These are phyloP conservation scores for Zosterops pallidus DNA, from an alignment of 2,113 vertebrate species.

Conservation along the genomic window DNA sequence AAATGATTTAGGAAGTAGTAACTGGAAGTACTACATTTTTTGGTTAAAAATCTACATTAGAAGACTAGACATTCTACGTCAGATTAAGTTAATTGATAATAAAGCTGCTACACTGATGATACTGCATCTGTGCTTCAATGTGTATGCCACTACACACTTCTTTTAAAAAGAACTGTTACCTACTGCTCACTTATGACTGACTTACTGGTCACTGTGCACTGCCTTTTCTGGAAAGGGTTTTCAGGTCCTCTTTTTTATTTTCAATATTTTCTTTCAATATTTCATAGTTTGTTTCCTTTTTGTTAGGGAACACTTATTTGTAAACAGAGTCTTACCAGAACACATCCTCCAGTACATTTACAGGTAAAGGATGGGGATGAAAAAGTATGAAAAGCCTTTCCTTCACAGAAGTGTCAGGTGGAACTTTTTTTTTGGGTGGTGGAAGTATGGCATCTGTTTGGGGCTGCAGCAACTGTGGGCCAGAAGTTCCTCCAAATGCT, in stretches of 20 bases:
- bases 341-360: constrained; percentile 91
- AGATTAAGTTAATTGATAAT: background rate
- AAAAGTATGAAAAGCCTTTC: constrained; percentile 96
- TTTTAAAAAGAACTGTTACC: background rate
- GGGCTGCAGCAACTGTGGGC: constrained; percentile 77
- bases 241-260: background rate
- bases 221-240: background rate
- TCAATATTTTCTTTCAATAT: background rate
- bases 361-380: constrained; percentile 87
- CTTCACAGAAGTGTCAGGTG: constrained; percentile 83
- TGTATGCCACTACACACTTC: background rate
- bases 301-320: background rate
- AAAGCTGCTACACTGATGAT: background rate
- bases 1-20: background rate
- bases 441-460: constrained; percentile 90
- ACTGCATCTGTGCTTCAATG: background rate
- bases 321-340: constrained; percentile 83
- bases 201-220: background rate
- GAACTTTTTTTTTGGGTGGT: constrained; percentile 85
- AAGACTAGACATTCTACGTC: background rate
- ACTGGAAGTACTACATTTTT: background rate
- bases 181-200: background rate
- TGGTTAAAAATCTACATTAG: background rate
- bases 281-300: background rate
- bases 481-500: constrained; percentile 68